phyloP scores from a whole-genome alignment of 2,113 vertebrate species.

The Ranitomeya variabilis region DNA sequence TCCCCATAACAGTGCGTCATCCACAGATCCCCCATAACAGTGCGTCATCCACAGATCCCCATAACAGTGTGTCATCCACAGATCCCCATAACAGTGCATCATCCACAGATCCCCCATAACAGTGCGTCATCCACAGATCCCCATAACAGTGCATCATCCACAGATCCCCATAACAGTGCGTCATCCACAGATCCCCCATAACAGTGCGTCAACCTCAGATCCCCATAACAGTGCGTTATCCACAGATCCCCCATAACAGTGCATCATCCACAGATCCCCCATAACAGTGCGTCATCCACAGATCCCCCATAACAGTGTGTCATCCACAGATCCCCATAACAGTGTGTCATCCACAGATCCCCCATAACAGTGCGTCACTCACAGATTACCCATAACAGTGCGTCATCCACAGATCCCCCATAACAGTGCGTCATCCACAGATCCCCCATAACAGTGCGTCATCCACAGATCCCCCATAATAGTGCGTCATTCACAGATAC shows the following conservation, averaged over 20 bases:
- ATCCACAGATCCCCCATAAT: too few species aligned
- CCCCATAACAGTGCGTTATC: not conserved
- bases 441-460: not conserved
- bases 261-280: too few species aligned
- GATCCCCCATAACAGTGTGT: not conserved
- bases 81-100: not conserved
- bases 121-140: too few species aligned
- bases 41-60: not conserved
- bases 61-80: not conserved
- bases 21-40: not conserved
- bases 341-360: not conserved
- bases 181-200: too few species aligned
- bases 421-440: not conserved
- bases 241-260: not conserved
- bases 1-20: not conserved
- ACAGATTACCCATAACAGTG: not conserved
- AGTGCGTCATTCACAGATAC: not conserved
- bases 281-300: not conserved
- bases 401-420: too few species aligned
- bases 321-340: too few species aligned
- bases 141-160: not conserved
- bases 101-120: not conserved
- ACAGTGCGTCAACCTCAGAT: not conserved
- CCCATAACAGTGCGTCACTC: not conserved
- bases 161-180: not conserved